phyloP scores from a whole-genome alignment of 2,888 invertebrate species.

The Hartigia nigra region DNA sequence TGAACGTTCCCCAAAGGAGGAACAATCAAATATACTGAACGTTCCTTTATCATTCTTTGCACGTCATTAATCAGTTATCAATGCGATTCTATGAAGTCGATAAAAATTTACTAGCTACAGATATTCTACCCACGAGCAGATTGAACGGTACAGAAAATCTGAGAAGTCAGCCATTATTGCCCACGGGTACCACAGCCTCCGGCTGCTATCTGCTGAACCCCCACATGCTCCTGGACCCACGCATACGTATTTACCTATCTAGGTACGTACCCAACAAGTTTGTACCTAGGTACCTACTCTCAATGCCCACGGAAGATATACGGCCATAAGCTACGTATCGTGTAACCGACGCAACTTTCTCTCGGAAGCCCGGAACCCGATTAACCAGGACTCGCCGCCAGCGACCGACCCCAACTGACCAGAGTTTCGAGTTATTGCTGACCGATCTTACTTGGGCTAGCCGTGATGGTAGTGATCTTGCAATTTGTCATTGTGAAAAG shows the following conservation, averaged over 20 bases:
- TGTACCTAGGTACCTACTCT: background rate
- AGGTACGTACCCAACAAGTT: background rate
- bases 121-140: background rate
- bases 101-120: background rate
- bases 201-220: constrained; percentile 10
- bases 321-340: constrained; percentile 27
- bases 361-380: constrained; percentile 40
- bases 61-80: background rate
- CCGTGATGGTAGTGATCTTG: background rate
- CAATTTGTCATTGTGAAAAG: background rate
- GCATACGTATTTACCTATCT: constrained; percentile 8
- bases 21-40: constrained; percentile 6
- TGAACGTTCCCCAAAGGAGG: background rate
- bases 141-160: constrained; percentile 49
- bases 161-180: constrained; percentile 54
- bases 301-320: constrained; percentile 4
- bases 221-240: constrained; percentile 2
- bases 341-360: constrained; percentile 37
- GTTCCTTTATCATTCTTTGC: background rate
- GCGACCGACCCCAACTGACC: constrained; percentile 21
- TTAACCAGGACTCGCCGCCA: constrained; percentile 27
- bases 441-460: constrained; percentile 18
- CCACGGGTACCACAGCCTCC: constrained; percentile 35
- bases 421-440: constrained; percentile 21
- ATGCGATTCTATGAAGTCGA: background rate